phyloP scores from a whole-genome alignment of 2,113 vertebrate species.

The Malurus alboscapulatus region DNA sequence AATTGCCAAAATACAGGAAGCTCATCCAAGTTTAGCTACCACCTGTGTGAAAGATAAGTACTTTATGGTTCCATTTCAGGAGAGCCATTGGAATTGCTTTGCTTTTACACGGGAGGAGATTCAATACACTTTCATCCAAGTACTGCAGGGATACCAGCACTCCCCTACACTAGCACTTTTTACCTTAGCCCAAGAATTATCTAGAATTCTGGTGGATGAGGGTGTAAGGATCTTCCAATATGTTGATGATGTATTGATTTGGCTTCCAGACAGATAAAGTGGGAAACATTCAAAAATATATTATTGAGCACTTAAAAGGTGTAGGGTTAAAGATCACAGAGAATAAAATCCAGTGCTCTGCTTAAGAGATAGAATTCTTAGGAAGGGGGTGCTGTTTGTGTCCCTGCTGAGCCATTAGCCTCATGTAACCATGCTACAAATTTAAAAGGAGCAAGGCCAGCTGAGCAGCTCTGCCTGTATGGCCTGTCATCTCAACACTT shows the following conservation, averaged over 20 bases:
- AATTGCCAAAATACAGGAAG: neutral
- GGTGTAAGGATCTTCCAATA: neutral
- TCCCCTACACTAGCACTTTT: neutral
- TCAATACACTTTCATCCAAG: neutral
- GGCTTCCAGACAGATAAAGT: neutral
- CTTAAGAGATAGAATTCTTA: neutral
- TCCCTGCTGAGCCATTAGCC: rapidly evolving
- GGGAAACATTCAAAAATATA: neutral
- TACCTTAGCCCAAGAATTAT: neutral
- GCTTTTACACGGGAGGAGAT: neutral
- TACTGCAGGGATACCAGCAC: neutral
- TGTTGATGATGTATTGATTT: neutral
- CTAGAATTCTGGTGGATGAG: neutral
- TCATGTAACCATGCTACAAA: neutral
- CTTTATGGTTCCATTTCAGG: neutral
- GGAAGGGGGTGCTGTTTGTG: neutral
- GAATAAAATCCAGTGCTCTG: neutral
- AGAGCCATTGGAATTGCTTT: neutral
- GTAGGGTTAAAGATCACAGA: neutral
- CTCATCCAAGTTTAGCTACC: neutral
- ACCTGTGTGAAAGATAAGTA: rapidly evolving
- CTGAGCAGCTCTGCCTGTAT: neutral
- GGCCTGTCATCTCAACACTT: neutral
- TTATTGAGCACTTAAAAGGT: neutral
- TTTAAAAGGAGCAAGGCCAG: neutral